These are phyloP conservation scores for Pycnonotus jocosus DNA, from an alignment of 2,113 vertebrate species.

Conservation along the genomic window DNA sequence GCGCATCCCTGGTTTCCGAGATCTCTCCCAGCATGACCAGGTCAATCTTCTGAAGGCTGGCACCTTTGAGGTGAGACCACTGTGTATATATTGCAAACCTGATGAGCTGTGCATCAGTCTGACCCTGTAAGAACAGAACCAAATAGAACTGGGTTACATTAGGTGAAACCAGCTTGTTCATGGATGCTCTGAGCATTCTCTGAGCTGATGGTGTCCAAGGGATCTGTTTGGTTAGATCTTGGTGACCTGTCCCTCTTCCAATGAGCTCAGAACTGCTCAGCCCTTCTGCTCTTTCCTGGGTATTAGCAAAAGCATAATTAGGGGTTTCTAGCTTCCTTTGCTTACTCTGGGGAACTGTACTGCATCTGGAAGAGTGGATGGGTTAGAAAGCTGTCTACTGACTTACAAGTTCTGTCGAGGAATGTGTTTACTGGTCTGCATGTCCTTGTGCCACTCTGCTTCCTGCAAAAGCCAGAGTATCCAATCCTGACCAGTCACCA, in stretches of 20 bases:
- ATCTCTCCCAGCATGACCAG: conserved; percentile 93
- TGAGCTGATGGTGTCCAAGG: background rate
- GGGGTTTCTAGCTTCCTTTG: background rate
- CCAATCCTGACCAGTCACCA: background rate
- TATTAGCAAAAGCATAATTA: background rate
- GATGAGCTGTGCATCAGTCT: background rate
- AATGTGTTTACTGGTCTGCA: background rate
- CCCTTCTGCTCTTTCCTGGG: background rate
- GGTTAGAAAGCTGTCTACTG: background rate
- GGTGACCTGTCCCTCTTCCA: background rate
- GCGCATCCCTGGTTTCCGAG: conserved; percentile 90
- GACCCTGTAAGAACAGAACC: background rate
- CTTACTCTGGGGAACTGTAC: background rate
- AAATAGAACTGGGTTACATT: background rate
- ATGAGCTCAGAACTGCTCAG: background rate
- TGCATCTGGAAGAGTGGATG: background rate
- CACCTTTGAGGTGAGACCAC: conserved; percentile 89
- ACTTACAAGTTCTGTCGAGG: background rate
- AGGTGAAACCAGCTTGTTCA: background rate
- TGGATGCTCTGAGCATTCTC: background rate
- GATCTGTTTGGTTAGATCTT: background rate
- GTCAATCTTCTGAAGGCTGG: conserved; percentile 95
- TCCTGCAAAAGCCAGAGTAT: background rate
- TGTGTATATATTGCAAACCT: background rate
- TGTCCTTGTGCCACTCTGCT: background rate